Evolutionary conservation across 2,797 vertebrate species (phyloP), one percentile per base, ranked within the genome.

Genomic region (Hemitrygon akajei): DNA sequence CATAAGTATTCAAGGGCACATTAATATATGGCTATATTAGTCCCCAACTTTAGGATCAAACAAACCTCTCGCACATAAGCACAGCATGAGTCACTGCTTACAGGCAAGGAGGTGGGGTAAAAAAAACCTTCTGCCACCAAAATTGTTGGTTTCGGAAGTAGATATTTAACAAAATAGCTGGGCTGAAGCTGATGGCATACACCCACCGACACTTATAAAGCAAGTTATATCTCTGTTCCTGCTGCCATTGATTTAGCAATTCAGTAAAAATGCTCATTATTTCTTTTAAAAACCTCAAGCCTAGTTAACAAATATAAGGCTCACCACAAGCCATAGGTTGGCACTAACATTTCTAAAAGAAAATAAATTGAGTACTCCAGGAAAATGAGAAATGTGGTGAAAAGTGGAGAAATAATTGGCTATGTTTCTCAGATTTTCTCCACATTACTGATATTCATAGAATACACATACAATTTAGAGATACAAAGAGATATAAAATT

Each of bases 141-240:
- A 91, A 91, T 34, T 37, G 66, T 40, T 71, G 87, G 63, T 71
- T 91, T 71, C 11, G 34, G 47, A 71, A 69, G n/a, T 27, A 56
- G 47, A 25, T 91, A 91, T 69, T 86, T 91, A 71, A 91, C 63
- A 71, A 60, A 91, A 71, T 91, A 71, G n/a, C 22, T 69, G 34
- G 9, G 66, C 66, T 71, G 66, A 91, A 18, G 71, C 5, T 40
- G n/a, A 71, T 34, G 40, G 37, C 63, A 91, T 25, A 7, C 87
- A 6, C 60, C 87, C 87, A 71, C 34, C 20, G 40, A 71, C 87
- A 20, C 30, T 63, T 11, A 91, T n/a, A 71, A 34, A 40, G 66
- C 14, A 71, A 91, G 34, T 40, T 69, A 91, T 11, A 91, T 37
- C 87, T 22, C 18, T 20, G n/a, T 40, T 91, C n/a, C 63, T 71